phyloP scores from a whole-genome alignment of 2,888 invertebrate species.

The Kuschelorhynchus macadamiae region DNA sequence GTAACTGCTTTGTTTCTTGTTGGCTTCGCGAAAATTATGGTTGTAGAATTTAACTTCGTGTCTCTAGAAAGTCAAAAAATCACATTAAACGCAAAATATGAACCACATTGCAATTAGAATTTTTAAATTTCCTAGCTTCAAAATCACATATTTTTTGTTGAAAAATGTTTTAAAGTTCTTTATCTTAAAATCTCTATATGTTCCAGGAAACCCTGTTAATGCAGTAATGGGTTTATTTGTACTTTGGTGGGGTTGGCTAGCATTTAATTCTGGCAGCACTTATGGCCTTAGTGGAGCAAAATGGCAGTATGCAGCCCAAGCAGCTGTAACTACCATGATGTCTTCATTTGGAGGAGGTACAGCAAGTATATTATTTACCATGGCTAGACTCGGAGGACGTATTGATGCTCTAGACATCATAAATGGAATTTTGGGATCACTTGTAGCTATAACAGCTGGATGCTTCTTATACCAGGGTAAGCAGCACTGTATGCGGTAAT shows the following conservation, averaged over 20 bases:
- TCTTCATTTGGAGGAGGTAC: slow-evolving; percentile 92
- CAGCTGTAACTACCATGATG: slow-evolving; percentile 92
- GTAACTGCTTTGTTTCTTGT: no score
- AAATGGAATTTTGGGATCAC: slow-evolving; percentile 88
- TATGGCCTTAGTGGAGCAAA: slow-evolving; percentile 78
- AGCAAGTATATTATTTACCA: slow-evolving; percentile 76
- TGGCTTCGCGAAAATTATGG: no score
- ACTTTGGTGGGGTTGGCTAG: slow-evolving; percentile 97
- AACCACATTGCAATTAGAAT: no score
- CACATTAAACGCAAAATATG: no score
- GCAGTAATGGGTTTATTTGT: slow-evolving; percentile 94
- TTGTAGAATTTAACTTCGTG: no score
- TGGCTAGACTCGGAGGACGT: slow-evolving; percentile 77
- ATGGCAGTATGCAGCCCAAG: slow-evolving; percentile 93
- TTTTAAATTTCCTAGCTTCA: no score
- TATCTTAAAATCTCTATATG: no score
- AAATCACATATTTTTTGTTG: no score
- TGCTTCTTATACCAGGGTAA: slow-evolving; percentile 82
- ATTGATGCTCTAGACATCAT: slow-evolving; percentile 89
- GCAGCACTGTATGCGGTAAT: neutral
- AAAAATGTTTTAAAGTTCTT: no score
- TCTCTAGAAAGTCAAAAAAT: no score
- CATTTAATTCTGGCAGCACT: slow-evolving; percentile 94
- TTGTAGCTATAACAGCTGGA: slow-evolving; percentile 91
- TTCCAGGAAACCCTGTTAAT: slow-evolving; percentile 85